Base-by-base conservation (phyloP, 2,888 invertebrate genomes). In the Phaedon cochleariae region DNA sequence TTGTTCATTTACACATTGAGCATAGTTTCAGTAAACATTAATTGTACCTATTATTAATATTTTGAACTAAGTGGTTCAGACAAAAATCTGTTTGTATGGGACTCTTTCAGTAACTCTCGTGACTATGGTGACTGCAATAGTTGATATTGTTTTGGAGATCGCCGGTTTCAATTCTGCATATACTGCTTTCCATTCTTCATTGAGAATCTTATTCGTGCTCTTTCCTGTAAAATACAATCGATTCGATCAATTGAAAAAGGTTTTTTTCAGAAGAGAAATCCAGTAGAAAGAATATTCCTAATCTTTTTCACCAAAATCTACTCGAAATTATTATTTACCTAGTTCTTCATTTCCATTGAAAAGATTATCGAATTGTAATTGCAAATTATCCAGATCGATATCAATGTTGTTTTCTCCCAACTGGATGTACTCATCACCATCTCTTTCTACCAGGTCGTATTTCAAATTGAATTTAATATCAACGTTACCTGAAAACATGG, bases 331-430 rank as follows among this genome's bases (percentile, higher is more conserved):
- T 12, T 26, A 20, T 18, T 46, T 57, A 57, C 57, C 15, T 10
- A 57, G 46, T 41, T 57, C 46, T 46, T 57, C 46, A 26, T 57
- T 57, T 57, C 57, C 57, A 21, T 57, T 46, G 17, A 57, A 57
- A 12, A 57, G 29, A 46, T 57, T 57, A 10, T 20, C 22, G 12
- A 57, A 57, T 5, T 46, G 10, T 2, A 46, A 12, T 10, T 22
- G 9, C 7, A 26, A 22, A n/a, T 22, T 45, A 3, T 15, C 5
- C 21, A 57, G 15, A 46, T 45, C 21, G 26, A 17, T 10, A n/a
- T 46, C 15, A n/a, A 46, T 12, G 12, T 12, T 10, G 1, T 15
- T 7, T 10, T 57, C 57, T 1, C n/a, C 17, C 17, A 57, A 9
- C 3, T n/a, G n/a, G 0, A 29, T 1, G 26, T 41, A 57, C 1